Conservation (phyloP, 2,797 vertebrate species). For the Enteromius thamalakanensis region DNA sequence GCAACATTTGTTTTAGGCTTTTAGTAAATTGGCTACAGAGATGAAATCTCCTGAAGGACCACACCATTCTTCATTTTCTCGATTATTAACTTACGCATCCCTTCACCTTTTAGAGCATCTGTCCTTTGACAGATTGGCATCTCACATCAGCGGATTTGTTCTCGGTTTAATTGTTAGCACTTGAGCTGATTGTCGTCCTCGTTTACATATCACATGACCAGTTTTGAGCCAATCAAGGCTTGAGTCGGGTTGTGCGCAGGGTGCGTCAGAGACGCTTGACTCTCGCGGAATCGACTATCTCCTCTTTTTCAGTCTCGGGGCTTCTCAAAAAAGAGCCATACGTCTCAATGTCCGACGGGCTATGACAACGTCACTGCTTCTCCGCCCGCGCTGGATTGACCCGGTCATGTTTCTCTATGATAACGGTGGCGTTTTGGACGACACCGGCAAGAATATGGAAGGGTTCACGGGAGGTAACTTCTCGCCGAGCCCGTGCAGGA, state of each 20-base stretch:
- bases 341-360: conserved; percentile 92
- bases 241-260: conserved; percentile 78
- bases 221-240: conserved; percentile 85
- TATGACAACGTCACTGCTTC: conserved; percentile 99
- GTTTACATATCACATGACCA: conserved; percentile 95
- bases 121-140: conserved; percentile 61
- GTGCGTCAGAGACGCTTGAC: conserved; percentile 86
- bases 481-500: conserved; percentile 93
- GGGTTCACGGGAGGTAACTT: conserved; percentile 87
- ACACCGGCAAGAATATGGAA: conserved; percentile 97
- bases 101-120: conserved; percentile 32
- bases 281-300: conserved; percentile 83
- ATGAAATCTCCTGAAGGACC: neutral
- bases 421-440: conserved; percentile 85
- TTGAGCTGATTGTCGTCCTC: conserved; percentile 83
- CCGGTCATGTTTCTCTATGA: conserved; percentile 99
- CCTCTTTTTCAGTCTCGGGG: conserved; percentile 84
- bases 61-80: neutral
- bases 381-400: conserved; percentile 98
- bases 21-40: neutral
- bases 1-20: neutral
- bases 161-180: conserved; percentile 83
- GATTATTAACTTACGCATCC: conserved; percentile 17
- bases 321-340: conserved; percentile 78
- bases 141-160: conserved; percentile 76